Percentiles rank a stretch among this genome's conserved stretches.
These are phyloP conservation scores for Pangasianodon hypophthalmus DNA, from an alignment of 2,113 vertebrate species.

Conservation along the genomic window DNA sequence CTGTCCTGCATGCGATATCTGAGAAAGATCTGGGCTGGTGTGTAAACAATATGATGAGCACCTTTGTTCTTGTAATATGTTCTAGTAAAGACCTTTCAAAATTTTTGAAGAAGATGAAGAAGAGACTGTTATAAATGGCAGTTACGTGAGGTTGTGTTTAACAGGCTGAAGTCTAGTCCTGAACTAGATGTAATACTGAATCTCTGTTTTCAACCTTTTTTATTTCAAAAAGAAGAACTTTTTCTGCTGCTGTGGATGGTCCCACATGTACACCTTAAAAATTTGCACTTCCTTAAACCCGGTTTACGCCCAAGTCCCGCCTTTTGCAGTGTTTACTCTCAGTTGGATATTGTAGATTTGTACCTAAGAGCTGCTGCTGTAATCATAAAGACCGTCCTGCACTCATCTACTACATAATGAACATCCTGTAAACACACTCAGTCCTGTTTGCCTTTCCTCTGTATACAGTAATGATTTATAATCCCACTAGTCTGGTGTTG, in stretches of 20 bases:
- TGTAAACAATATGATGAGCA: constrained; percentile 38
- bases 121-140: neutral
- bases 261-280: neutral
- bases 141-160: neutral
- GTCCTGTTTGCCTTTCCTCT: neutral
- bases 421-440: neutral
- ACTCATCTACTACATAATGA: neutral
- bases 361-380: neutral
- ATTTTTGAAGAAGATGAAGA: neutral
- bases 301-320: too few species aligned
- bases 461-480: neutral
- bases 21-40: neutral
- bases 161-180: neutral
- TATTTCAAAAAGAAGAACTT: neutral
- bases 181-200: neutral
- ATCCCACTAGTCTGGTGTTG: neutral
- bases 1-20: neutral
- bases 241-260: neutral
- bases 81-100: neutral
- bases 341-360: neutral
- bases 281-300: too few species aligned
- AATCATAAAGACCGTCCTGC: neutral
- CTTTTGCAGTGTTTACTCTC: too few species aligned
- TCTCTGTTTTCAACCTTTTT: neutral
- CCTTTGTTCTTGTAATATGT: neutral